These are phyloP conservation scores for Cetoscarus ocellatus DNA, from an alignment of 2,797 vertebrate genomes.

Conservation along the genomic window DNA sequence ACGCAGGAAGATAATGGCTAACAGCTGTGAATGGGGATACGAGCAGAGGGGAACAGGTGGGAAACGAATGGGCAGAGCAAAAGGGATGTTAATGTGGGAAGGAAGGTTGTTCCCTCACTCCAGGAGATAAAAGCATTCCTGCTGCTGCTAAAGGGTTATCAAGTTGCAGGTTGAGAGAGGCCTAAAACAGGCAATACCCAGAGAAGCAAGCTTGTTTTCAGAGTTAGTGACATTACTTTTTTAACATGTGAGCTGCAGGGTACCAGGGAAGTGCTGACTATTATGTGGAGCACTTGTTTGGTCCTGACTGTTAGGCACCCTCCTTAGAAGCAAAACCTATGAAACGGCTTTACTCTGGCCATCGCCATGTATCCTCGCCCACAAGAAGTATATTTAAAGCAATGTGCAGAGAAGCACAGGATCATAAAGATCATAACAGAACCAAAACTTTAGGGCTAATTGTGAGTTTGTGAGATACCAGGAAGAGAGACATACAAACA, in stretches of 20 bases:
- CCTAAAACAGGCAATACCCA: conserved; percentile 26
- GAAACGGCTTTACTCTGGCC: too few species aligned
- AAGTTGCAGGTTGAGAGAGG: conserved; percentile 71
- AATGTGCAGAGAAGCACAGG: too few species aligned
- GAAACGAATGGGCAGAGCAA: conserved; percentile 55
- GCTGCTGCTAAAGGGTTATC: conserved; percentile 83
- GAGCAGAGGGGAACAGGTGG: conserved; percentile 70
- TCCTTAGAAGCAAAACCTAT: too few species aligned
- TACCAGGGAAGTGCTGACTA: not conserved
- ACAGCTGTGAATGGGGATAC: conserved; percentile 73
- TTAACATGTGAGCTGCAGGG: not conserved
- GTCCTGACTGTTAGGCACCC: too few species aligned
- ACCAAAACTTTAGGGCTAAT: too few species aligned
- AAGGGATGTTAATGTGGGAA: conserved; percentile 70
- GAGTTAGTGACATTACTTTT: conserved; percentile 4
- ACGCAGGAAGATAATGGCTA: conserved; percentile 76
- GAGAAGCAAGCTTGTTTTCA: conserved; percentile 33
- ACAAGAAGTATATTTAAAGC: too few species aligned
- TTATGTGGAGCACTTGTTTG: too few species aligned
- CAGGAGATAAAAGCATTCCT: conserved; percentile 79
- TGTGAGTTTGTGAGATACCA: too few species aligned
- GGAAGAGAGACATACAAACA: too few species aligned
- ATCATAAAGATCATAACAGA: too few species aligned
- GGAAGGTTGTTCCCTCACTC: conserved; percentile 62
- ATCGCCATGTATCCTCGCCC: too few species aligned